Evolutionary conservation across 2,113 vertebrate genomes (phyloP).

Genomic region (Antennarius striatus): DNA sequence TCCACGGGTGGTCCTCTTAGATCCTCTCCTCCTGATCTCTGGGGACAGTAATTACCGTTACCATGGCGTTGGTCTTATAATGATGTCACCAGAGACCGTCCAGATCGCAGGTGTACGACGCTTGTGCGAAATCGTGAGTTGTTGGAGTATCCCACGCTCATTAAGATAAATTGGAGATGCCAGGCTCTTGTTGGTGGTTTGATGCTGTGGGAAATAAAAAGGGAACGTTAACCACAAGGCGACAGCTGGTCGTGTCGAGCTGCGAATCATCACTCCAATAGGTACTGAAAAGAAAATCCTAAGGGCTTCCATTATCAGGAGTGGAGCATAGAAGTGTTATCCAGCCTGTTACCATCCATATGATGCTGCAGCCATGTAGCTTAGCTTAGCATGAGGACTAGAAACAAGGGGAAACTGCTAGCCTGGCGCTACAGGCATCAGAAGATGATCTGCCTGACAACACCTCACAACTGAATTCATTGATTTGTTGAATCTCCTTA

Average conservation of each 20-base stretch:
- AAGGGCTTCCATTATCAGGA: background rate
- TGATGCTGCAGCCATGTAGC: too few species aligned
- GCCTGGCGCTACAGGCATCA: too few species aligned
- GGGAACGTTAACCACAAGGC: constrained; percentile 28
- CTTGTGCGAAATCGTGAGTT: constrained; percentile 40
- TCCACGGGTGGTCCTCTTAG: constrained; percentile 16
- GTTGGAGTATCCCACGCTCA: constrained; percentile 33
- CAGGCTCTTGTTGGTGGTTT: constrained; percentile 45
- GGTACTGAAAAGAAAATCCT: background rate
- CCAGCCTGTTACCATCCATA: too few species aligned
- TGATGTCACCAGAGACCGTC: constrained; percentile 49
- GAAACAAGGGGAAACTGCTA: too few species aligned
- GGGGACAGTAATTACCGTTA: constrained; percentile 44
- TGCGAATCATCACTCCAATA: background rate
- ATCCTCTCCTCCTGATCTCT: constrained; percentile 30
- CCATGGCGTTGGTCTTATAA: constrained; percentile 36
- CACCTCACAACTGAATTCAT: too few species aligned
- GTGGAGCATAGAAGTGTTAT: too few species aligned
- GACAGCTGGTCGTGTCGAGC: constrained; percentile 28
- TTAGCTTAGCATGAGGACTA: too few species aligned
- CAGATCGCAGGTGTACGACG: constrained; percentile 32
- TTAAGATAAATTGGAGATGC: constrained; percentile 35
- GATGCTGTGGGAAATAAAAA: constrained; percentile 49
- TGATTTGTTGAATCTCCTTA: too few species aligned
- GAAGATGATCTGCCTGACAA: too few species aligned